Evolutionary conservation across 2,113 vertebrate genomes (phyloP).

Genomic region (Mugil cephalus): DNA sequence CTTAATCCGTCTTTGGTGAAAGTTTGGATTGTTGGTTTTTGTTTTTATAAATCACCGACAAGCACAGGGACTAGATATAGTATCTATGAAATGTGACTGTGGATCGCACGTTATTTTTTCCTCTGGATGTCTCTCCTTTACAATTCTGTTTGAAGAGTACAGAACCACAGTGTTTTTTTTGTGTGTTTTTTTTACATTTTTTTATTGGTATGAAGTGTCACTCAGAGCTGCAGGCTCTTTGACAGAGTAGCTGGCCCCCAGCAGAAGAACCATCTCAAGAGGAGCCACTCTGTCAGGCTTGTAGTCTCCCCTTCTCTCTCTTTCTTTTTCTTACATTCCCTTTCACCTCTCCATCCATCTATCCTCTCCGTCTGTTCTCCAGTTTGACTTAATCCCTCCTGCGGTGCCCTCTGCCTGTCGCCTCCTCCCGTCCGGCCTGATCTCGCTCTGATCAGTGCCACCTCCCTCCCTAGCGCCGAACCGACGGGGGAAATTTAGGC

Average conservation of each 20-base stretch:
- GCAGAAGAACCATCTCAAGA: constrained; percentile 65
- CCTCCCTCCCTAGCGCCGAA: constrained; percentile 21
- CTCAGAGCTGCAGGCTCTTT: constrained; percentile 57
- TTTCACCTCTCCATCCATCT: constrained; percentile 34
- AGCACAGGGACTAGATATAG: background rate
- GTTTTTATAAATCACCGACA: constrained; percentile 22
- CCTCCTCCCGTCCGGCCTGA: constrained; percentile 54
- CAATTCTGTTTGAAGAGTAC: constrained; percentile 42
- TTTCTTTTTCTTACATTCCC: constrained; percentile 4
- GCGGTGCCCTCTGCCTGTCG: constrained; percentile 53
- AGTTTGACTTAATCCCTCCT: constrained; percentile 68
- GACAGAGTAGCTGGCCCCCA: constrained; percentile 65
- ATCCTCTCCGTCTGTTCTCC: constrained; percentile 36
- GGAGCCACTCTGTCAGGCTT: constrained; percentile 60
- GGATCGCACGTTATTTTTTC: constrained; percentile 18
- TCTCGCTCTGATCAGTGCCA: constrained; percentile 68
- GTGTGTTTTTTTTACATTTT: constrained; percentile 64
- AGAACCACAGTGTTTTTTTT: constrained; percentile 52
- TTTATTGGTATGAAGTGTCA: constrained; percentile 64
- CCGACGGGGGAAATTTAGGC: constrained; percentile 61
- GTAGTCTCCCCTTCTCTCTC: constrained; percentile 45
- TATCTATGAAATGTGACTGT: constrained; percentile 8
- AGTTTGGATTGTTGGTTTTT: constrained; percentile 33
- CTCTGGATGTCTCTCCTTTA: constrained; percentile 33
- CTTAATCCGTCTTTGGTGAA: constrained; percentile 1